phyloP scores from a whole-genome alignment of 2,888 invertebrate genomes.

The Liodrosophila aerea region DNA sequence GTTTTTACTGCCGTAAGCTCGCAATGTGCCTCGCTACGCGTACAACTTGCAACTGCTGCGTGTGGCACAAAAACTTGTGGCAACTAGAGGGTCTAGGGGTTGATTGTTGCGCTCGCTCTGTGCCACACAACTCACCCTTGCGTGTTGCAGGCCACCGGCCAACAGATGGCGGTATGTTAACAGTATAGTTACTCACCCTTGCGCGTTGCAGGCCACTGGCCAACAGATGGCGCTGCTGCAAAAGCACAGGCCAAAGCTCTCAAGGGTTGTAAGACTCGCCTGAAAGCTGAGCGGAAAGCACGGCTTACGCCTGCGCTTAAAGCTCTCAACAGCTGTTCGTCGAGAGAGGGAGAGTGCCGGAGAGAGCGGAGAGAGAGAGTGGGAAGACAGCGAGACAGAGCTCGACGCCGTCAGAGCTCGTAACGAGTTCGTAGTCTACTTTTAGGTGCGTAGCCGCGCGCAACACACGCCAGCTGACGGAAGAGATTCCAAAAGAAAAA shows the following conservation, averaged over 20 bases:
- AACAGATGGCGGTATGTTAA: constrained; percentile 25
- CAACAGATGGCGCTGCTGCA: constrained; percentile 32
- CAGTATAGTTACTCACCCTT: too few species aligned
- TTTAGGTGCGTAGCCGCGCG: constrained; percentile 80
- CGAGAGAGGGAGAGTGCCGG: background rate
- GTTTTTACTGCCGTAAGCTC: background rate
- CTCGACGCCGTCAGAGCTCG: constrained; percentile 56
- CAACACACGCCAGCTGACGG: constrained; percentile 43
- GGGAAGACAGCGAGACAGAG: too few species aligned
- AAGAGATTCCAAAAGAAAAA: constrained; percentile 15
- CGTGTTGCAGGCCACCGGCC: constrained; percentile 32
- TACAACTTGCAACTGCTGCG: constrained; percentile 19
- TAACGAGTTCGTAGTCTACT: constrained; percentile 78
- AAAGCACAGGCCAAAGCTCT: too few species aligned
- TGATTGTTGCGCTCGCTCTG: background rate
- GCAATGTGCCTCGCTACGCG: background rate
- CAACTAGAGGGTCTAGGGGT: too few species aligned
- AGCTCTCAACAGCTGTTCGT: constrained; percentile 4
- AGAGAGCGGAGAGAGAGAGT: constrained; percentile 5
- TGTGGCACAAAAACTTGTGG: background rate
- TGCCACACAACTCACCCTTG: background rate
- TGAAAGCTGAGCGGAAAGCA: constrained; percentile 34
- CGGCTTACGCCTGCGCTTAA: background rate
- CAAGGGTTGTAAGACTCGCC: background rate
- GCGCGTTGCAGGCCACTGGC: constrained; percentile 31